Conservation (phyloP, 2,113 vertebrate genomes). For the Mobula birostris region DNA sequence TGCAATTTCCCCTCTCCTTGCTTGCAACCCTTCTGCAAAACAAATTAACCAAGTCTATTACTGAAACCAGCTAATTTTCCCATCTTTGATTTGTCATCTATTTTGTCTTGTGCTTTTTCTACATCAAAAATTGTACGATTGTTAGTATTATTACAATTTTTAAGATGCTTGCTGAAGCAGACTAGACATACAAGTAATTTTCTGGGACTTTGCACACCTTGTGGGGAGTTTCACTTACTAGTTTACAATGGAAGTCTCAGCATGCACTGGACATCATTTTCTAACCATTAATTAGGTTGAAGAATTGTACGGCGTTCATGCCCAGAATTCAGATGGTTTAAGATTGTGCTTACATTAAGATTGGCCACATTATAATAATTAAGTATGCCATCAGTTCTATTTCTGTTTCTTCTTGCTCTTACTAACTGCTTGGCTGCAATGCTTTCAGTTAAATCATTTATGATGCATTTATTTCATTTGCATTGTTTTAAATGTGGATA, state of each 20-base stretch:
- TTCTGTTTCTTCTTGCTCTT: not conserved
- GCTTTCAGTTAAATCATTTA: not conserved
- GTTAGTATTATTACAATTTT: not conserved
- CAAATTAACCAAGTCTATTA: not conserved
- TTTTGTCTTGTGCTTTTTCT: not conserved
- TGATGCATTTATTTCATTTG: not conserved
- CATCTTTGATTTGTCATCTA: not conserved
- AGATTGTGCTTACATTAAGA: too few relatives aligned
- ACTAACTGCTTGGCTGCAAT: not conserved
- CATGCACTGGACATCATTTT: not conserved
- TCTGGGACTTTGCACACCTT: not conserved
- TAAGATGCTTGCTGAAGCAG: not conserved
- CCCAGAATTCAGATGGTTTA: not conserved
- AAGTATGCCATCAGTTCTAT: not conserved
- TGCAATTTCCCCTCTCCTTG: not conserved
- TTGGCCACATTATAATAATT: not conserved
- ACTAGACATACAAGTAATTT: not conserved
- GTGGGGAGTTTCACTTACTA: not conserved
- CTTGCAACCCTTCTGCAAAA: not conserved
- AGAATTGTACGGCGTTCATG: not conserved
- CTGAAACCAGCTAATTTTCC: not conserved
- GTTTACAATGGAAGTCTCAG: not conserved
- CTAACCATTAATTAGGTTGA: not conserved
- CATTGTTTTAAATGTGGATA: not conserved
- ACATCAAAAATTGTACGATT: not conserved